phyloP scores from a whole-genome alignment of 1,140 invertebrate species.

The Megalonaias nervosa region DNA sequence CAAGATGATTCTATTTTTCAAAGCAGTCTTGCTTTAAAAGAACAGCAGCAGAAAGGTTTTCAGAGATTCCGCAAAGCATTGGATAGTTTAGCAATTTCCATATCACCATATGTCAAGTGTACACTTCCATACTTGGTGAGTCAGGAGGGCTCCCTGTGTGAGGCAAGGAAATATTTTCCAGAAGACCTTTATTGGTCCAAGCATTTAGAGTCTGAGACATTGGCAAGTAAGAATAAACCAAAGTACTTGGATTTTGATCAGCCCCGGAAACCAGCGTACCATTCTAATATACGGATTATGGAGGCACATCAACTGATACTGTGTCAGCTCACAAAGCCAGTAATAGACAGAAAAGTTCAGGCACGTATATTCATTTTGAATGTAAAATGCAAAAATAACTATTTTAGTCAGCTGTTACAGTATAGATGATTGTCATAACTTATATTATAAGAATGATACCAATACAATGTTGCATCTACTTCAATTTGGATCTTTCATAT shows the following conservation, averaged over 20 bases:
- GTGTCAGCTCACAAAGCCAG: conserved; percentile 79
- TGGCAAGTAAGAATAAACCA: conserved; percentile 41
- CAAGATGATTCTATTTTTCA: conserved; percentile 69
- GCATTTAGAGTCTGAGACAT: conserved; percentile 60
- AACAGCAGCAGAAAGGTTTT: conserved; percentile 55
- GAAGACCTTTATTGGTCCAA: conserved; percentile 85
- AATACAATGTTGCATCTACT: no score
- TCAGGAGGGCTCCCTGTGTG: conserved; percentile 83
- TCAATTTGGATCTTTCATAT: no score
- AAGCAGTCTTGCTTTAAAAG: conserved; percentile 44
- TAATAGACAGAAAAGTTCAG: conserved; percentile 64
- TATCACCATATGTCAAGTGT: conserved; percentile 90
- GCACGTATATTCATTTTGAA: conserved; percentile 31
- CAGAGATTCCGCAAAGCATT: conserved; percentile 80
- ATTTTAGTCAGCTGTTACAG: no score
- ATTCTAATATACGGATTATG: conserved; percentile 50
- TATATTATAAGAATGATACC: no score
- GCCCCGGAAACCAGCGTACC: conserved; percentile 20
- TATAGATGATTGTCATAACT: no score
- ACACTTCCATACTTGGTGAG: conserved; percentile 92
- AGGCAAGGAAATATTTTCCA: conserved; percentile 84
- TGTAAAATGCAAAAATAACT: background rate
- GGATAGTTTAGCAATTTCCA: conserved; percentile 83
- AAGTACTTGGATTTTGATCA: conserved; percentile 42
- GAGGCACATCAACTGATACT: conserved; percentile 82